Conservation (phyloP, 2,113 vertebrate species). For the Mormoops blainvillei region DNA sequence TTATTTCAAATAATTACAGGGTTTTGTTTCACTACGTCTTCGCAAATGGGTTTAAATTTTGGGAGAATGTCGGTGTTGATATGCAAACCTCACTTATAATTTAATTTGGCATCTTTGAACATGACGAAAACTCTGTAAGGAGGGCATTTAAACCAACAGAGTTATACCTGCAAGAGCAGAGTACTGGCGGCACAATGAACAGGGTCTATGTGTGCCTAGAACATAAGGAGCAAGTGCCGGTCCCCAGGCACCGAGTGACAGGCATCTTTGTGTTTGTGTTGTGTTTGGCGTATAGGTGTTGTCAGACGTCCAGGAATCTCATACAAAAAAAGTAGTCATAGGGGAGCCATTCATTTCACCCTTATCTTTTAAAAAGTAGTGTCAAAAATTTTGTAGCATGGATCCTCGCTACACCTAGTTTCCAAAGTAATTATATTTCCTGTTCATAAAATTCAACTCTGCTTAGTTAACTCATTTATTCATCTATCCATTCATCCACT, state of each 20-base stretch:
- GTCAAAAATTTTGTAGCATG: not conserved
- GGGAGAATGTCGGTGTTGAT: not conserved
- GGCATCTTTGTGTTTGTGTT: not conserved
- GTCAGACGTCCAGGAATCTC: not conserved
- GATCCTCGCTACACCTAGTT: not conserved
- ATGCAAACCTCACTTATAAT: not conserved
- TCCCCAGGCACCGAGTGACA: too few species aligned
- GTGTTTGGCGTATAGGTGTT: not conserved
- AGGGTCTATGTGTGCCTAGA: not conserved
- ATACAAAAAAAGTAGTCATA: not conserved
- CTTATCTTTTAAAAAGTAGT: not conserved
- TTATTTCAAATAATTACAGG: not conserved
- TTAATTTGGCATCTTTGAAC: not conserved
- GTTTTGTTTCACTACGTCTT: not conserved
- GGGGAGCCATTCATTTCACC: not conserved
- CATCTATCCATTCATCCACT: not conserved
- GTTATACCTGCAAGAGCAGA: not conserved
- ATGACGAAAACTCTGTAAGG: not conserved
- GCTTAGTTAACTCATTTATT: not conserved
- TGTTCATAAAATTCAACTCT: slow-evolving; percentile 12
- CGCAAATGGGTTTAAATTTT: not conserved
- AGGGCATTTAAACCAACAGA: not conserved
- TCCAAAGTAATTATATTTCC: not conserved
- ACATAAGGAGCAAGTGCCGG: not conserved
- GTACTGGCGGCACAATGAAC: not conserved